Base-by-base conservation (phyloP, 2,113 vertebrate species). In the Corythaeola cristata region DNA sequence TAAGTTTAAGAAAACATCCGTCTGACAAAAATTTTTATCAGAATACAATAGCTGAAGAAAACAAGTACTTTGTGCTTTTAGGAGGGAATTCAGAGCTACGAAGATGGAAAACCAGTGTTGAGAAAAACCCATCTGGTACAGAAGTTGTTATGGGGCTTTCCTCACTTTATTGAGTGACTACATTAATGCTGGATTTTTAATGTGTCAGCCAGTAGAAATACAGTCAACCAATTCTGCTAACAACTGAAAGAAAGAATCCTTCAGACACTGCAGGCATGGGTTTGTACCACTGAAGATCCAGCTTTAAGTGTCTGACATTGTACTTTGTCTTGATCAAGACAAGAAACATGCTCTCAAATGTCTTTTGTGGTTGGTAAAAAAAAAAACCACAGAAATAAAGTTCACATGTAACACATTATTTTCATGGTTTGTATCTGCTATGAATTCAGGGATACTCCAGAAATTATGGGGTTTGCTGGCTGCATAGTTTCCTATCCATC, bases 401-500 rank as follows among this genome's bases (percentile, higher is more conserved):
- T 30, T 78, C 55, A 74, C 13, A 88, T 17, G 3, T 85, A 83
- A 66, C 32, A 53, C 53, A 76, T 82, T 89, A 93, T 50, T 66
- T 72, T 93, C 49, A 78, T 50, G 41, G 62, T 63, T 72, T 74
- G 22, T 66, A 66, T 94, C 75, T 73, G 55, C 55, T 84, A 15
- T n/a, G 79, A 95, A 88, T 78, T 71, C 76, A 84, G 47, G 59
- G 72, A 75, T 78, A 72, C 4, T 86, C 58, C 90, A 96, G 27
- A 96, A 96, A 91, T 93, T 74, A 89, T 8, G 35, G 37, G 80
- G 1, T 89, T 88, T 92, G 37, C 33, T 89, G 37, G 39, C 64
- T 82, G 71, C 90, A 93, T 81, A 93, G 53, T 95, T 95, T 96
- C 88, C 90, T 71, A 85, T 67, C 37, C 33, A 63, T 37, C 13